phyloP scores from a whole-genome alignment of 37 sponge, comb jelly and placozoan genomes.

The Lycopodina hypogea region DNA sequence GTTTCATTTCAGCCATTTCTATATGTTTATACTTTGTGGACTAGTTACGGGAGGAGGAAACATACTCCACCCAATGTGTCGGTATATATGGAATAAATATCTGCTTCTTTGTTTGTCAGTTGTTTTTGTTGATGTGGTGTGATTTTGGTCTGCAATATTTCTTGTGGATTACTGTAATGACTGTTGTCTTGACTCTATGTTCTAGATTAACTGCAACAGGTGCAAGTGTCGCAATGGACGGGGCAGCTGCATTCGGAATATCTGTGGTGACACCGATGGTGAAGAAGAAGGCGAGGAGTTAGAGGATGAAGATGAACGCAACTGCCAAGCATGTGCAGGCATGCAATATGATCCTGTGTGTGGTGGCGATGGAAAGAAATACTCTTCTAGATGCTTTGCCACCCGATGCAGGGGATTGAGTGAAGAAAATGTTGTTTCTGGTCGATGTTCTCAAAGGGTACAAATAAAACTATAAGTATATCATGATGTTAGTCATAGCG shows the following conservation, averaged over 20 bases:
- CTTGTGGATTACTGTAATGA: background rate
- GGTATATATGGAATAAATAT: background rate
- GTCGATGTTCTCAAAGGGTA: background rate
- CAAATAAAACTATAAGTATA: background rate
- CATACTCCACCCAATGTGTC: too few species aligned
- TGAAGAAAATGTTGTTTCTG: background rate
- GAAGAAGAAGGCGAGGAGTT: background rate
- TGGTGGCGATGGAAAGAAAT: background rate
- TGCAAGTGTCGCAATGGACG: conserved; percentile 4
- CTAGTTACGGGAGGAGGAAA: too few species aligned
- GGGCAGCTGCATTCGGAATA: background rate
- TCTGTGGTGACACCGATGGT: background rate
- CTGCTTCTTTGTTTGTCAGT: background rate
- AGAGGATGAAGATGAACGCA: background rate
- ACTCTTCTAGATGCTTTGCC: background rate
- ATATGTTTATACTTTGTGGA: too few species aligned
- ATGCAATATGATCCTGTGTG: background rate
- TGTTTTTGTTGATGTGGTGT: background rate
- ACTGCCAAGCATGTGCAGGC: background rate
- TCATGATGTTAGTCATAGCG: too few species aligned
- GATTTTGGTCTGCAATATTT: background rate
- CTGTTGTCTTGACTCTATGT: background rate
- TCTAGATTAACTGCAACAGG: background rate
- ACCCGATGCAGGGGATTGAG: background rate
- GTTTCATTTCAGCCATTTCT: too few species aligned